Base-by-base conservation (phyloP, 2,797 vertebrate species). In the Sciaenops ocellatus region DNA sequence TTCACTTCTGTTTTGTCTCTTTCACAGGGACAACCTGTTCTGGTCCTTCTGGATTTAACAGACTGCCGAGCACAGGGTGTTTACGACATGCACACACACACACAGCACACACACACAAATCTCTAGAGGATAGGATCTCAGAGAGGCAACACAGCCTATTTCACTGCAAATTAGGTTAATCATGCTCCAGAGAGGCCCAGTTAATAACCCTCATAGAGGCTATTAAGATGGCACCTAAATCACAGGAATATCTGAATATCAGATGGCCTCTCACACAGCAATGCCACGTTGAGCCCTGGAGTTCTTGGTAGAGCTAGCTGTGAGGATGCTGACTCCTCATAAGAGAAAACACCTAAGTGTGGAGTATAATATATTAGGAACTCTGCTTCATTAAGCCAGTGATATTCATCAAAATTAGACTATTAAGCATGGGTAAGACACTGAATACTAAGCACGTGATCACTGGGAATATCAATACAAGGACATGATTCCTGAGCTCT, bases 81-180 rank as follows among this genome's bases (percentile, higher is more conserved):
- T 92, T 86, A 84, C 51, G 10, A 69, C 76, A 69, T 17, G 7
- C 64, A 67, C 38, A 69, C 66, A 24, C 66, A 66, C 44, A 51
- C 70, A 62, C 41, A 38, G 47, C 52, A 63, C 34, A 64, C 38
- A 44, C 46, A 61, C 56, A 61, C 59, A 38, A 52, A 61, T 80
- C 92, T 91, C 90, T 73, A 59, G 89, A 90, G 92, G 82, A 87
- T 70, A 79, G 73, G 82, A 87, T 89, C 90, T 90, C 70, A 75
- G 87, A 89, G 92, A 93, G 63, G 90, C 88, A 93, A 91, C 89
- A 82, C 86, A 93, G 80, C 86, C 91, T 91, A 92, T 93, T 94
- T 92, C 92, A 79, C 89, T 85, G 84, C 87, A 94, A 94, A 94
- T 94, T 91, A 93, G 94, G 92, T 89, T 93, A 94, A 93, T 92